A percentile compares a stretch with the other conserved stretches of the same genome.
phyloP scores from a whole-genome alignment of 2,888 invertebrate species.

The Melinopterus prodromus region DNA sequence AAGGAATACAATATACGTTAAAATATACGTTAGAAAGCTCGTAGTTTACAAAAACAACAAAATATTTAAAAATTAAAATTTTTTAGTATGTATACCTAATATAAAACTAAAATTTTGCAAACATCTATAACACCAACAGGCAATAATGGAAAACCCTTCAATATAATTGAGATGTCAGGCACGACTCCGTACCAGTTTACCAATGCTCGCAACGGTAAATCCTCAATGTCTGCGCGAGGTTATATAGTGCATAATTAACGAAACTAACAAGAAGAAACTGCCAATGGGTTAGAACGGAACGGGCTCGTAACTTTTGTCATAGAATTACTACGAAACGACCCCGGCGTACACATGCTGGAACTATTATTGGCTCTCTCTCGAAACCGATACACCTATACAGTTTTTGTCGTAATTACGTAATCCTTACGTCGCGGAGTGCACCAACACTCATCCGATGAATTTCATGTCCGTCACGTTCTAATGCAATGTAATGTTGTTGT shows the following conservation, averaged over 20 bases:
- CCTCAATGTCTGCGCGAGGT: neutral
- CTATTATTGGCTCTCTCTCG: slow-evolving; percentile 7
- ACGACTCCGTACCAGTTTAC: neutral
- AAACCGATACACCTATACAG: neutral
- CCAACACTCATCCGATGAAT: slow-evolving; percentile 19
- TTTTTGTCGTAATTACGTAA: slow-evolving; percentile 19
- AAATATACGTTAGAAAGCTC: too few species aligned
- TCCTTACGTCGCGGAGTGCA: slow-evolving; percentile 12
- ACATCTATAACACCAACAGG: too few species aligned
- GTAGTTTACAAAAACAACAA: too few species aligned
- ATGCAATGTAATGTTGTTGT: slow-evolving; percentile 24
- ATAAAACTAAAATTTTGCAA: too few species aligned
- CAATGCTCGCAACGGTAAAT: neutral
- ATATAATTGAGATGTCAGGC: neutral
- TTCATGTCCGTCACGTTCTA: slow-evolving; percentile 25
- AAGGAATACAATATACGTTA: too few species aligned
- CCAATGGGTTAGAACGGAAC: slow-evolving; percentile 8
- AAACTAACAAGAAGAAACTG: neutral
- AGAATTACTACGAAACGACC: neutral
- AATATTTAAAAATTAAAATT: too few species aligned
- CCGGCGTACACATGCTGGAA: slow-evolving; percentile 6
- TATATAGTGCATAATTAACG: neutral
- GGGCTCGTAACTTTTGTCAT: slow-evolving; percentile 7
- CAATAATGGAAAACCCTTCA: neutral
- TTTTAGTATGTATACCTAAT: too few species aligned